These are phyloP conservation scores for Cryptocheilus praepositus DNA, from an alignment of 2,888 invertebrate genomes.

Conservation along the genomic window DNA sequence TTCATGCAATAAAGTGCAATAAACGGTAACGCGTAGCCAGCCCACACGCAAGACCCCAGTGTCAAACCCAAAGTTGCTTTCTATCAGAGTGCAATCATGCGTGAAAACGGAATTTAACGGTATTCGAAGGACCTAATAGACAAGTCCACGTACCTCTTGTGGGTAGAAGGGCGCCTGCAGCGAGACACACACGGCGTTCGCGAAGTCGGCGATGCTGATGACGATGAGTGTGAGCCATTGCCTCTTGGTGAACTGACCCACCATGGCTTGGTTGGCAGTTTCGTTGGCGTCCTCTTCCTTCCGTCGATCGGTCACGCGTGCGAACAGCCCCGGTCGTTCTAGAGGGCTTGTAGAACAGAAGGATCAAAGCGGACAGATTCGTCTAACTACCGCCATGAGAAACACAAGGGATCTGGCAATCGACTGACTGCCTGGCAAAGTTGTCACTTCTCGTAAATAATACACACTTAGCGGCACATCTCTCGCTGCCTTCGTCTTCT, in stretches of 20 bases:
- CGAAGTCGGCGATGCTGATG: conserved; percentile 89
- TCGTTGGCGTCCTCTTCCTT: background rate
- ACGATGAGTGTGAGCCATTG: conserved; percentile 88
- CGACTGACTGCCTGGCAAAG: conserved; percentile 21
- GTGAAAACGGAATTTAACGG: too few relatives aligned
- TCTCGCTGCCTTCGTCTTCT: too few relatives aligned
- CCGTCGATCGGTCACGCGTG: background rate
- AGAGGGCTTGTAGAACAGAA: background rate
- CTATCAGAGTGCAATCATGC: too few relatives aligned
- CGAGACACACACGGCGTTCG: conserved; percentile 89
- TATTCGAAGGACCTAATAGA: too few relatives aligned
- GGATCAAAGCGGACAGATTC: background rate
- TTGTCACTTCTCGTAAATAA: conserved; percentile 38
- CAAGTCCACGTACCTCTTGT: conserved; percentile 79
- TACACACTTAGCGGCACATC: conserved; percentile 4
- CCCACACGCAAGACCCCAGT: too few relatives aligned
- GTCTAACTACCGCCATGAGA: conserved; percentile 6
- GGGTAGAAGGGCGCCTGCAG: conserved; percentile 92
- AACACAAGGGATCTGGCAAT: conserved; percentile 14
- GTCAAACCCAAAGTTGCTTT: too few relatives aligned
- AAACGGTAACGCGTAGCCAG: too few relatives aligned
- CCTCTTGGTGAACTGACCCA: conserved; percentile 81
- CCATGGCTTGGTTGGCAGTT: conserved; percentile 72
- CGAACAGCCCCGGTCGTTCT: background rate
- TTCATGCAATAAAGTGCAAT: too few relatives aligned